Conservation (phyloP, 64 coral and sea anemone genomes). For the Exaiptasia diaphana region DNA sequence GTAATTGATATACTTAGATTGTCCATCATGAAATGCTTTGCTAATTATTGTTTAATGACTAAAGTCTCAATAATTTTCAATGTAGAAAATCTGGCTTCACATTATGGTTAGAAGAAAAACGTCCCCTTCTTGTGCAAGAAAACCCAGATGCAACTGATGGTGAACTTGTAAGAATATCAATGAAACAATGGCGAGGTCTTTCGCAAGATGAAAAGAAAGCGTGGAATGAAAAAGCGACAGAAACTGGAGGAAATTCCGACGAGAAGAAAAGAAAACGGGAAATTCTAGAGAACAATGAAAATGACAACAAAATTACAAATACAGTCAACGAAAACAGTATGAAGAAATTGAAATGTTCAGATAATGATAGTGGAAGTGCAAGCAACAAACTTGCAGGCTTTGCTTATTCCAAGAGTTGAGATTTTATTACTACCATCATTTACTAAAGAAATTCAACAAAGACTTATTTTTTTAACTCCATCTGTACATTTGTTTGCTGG, state of each 20-base stretch:
- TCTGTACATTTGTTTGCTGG: too few relatives aligned
- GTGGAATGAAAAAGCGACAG: constrained; percentile 75
- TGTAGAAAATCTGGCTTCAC: constrained; percentile 78
- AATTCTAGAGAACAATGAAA: constrained; percentile 40
- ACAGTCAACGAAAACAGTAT: not conserved
- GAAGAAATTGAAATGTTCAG: constrained; percentile 18
- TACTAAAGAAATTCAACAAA: too few relatives aligned
- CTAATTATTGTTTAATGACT: too few relatives aligned
- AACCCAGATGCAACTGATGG: constrained; percentile 38
- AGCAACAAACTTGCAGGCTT: constrained; percentile 46
- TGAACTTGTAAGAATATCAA: constrained; percentile 62
- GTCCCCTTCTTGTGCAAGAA: constrained; percentile 33
- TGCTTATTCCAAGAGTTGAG: constrained; percentile 37
- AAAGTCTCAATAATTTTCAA: too few relatives aligned
- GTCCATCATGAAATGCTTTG: too few relatives aligned
- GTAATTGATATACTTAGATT: too few relatives aligned
- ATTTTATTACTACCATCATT: too few relatives aligned
- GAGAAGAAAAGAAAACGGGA: constrained; percentile 66
- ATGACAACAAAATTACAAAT: constrained; percentile 15
- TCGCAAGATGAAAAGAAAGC: constrained; percentile 40
- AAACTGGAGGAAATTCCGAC: not conserved
- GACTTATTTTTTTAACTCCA: too few relatives aligned
- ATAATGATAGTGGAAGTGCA: not conserved
- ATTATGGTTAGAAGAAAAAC: constrained; percentile 71
- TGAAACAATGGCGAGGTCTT: constrained; percentile 68